Evolutionary conservation across 2,888 invertebrate genomes (phyloP).

Genomic region (Drosophila neutralis): DNA sequence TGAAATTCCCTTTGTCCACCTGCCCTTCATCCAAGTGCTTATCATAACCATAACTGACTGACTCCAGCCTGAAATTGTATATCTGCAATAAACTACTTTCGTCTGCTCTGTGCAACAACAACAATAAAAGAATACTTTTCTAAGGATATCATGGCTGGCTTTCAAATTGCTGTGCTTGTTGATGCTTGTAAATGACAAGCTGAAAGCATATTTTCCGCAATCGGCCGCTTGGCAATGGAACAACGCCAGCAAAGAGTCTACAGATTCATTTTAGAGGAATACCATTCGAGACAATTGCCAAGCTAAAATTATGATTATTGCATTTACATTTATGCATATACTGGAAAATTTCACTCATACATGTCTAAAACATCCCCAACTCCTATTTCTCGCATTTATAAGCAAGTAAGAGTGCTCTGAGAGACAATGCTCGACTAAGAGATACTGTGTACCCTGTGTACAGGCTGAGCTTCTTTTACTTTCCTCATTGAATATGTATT

Average conservation of each 20-base stretch:
- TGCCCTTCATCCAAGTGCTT: constrained; percentile 2
- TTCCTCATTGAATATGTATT: neutral
- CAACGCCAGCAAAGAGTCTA: constrained; percentile 5
- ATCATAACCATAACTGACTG: constrained; percentile 10
- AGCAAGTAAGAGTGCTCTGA: neutral
- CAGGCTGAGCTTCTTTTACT: neutral
- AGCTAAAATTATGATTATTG: constrained; percentile 2
- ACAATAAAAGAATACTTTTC: constrained; percentile 5
- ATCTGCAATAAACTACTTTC: constrained; percentile 36
- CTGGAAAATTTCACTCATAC: neutral
- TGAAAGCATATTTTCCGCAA: constrained; percentile 39
- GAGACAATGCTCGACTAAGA: neutral
- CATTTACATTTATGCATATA: neutral
- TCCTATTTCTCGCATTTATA: neutral
- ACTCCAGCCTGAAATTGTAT: constrained; percentile 2
- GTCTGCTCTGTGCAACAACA: neutral
- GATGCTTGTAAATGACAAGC: constrained; percentile 23
- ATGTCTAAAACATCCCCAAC: neutral
- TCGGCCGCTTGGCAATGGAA: constrained; percentile 1
- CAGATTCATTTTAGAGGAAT: constrained; percentile 26
- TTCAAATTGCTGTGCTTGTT: constrained; percentile 8
- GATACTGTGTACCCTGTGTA: neutral
- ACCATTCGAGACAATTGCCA: constrained; percentile 18
- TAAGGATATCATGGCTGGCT: constrained; percentile 19
- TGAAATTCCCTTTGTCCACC: constrained; percentile 36